Percentiles rank a stretch among this genome's conserved stretches.
Evolutionary conservation across 35 echinoderm and acorn worm species (phyloP).

Genomic region (Heliocidaris tuberculata): DNA sequence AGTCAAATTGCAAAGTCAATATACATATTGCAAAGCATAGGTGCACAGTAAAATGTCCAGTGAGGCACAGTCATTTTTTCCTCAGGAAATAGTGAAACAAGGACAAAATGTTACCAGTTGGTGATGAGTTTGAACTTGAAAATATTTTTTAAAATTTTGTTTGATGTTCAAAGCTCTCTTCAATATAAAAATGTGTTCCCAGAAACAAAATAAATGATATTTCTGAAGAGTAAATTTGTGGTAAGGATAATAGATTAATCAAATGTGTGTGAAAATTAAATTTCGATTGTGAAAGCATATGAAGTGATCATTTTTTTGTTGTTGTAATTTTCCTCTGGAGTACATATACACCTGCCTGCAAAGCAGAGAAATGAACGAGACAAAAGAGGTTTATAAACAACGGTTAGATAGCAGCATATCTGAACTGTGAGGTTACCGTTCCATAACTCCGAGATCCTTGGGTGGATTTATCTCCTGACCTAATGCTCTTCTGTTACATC

Average conservation of each 20-base stretch:
- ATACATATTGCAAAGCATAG: neutral
- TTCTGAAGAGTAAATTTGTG: too few species aligned
- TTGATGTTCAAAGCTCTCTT: too few species aligned
- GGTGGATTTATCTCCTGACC: constrained; percentile 34
- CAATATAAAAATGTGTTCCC: too few species aligned
- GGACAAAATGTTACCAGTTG: too few species aligned
- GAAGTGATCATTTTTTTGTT: neutral
- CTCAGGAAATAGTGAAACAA: too few species aligned
- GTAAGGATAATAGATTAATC: too few species aligned
- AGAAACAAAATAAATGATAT: too few species aligned
- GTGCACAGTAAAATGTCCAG: neutral
- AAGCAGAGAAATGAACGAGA: neutral
- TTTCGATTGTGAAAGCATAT: neutral
- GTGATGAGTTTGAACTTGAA: too few species aligned
- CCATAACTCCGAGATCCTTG: constrained; percentile 15
- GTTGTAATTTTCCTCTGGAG: neutral
- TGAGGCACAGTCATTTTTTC: neutral
- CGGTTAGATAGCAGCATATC: neutral
- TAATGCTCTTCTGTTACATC: constrained; percentile 17
- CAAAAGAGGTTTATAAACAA: neutral
- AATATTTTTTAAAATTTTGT: too few species aligned
- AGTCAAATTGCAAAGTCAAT: neutral
- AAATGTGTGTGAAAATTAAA: too few species aligned
- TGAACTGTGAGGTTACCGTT: constrained; percentile 19
- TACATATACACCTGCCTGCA: neutral